phyloP scores from a whole-genome alignment of 2,797 vertebrate genomes.

The Gadopsis bispinosus region DNA sequence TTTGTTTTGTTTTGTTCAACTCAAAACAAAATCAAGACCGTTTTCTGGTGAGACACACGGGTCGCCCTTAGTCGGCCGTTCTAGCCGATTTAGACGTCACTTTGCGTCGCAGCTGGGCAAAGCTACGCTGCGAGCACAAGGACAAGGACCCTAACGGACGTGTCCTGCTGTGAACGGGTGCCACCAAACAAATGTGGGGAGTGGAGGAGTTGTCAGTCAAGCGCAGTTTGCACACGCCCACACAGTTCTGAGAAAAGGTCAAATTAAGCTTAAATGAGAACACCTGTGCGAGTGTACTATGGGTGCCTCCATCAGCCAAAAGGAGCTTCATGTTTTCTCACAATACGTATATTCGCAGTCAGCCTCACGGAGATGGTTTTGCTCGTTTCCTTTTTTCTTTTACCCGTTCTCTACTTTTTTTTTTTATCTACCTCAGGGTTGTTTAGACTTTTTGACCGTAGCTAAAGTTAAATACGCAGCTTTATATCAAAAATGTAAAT shows the following conservation, averaged over 20 bases:
- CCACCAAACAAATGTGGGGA: slow-evolving; percentile 19
- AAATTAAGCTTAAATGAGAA: not conserved
- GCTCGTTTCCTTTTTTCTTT: not conserved
- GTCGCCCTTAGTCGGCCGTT: not conserved
- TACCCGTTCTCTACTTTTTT: not conserved
- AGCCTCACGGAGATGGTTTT: not conserved
- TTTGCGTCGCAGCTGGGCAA: not conserved
- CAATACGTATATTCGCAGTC: not conserved
- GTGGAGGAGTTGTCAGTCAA: slow-evolving; percentile 16
- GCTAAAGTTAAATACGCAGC: not conserved
- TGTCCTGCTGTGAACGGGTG: not conserved
- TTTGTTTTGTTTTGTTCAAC: not conserved
- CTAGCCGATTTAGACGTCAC: not conserved
- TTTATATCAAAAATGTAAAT: not conserved
- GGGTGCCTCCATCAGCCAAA: not conserved
- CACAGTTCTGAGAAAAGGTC: slow-evolving; percentile 1
- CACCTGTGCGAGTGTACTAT: not conserved
- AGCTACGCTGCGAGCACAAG: not conserved
- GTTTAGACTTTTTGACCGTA: not conserved
- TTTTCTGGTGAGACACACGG: not conserved
- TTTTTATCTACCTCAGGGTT: not conserved
- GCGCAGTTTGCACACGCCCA: not conserved
- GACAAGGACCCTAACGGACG: slow-evolving; percentile 17
- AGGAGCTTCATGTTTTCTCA: not conserved
- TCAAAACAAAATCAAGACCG: not conserved